A percentile compares a stretch with the other conserved stretches of the same genome.
Conservation (phyloP, 2,888 invertebrate species). For the Acleris emargana region DNA sequence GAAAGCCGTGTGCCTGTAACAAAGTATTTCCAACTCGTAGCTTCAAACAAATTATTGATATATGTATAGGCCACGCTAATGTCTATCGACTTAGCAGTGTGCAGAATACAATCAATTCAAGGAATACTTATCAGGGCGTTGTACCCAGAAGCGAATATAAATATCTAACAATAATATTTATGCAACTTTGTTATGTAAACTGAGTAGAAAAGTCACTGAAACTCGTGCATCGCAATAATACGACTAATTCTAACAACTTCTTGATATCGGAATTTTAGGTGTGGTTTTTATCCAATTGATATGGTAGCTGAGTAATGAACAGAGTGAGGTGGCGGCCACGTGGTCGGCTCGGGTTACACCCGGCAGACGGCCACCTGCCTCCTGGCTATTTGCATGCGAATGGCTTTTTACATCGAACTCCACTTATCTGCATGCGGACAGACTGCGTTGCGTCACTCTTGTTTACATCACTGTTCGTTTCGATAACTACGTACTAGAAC, state of each 20-base stretch:
- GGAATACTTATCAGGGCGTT: constrained; percentile 38
- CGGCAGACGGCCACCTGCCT: constrained; percentile 59
- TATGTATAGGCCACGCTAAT: not conserved
- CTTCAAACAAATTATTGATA: too few species aligned
- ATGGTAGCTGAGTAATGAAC: constrained; percentile 37
- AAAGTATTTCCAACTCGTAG: too few species aligned
- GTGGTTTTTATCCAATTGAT: constrained; percentile 18
- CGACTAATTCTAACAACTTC: constrained; percentile 2
- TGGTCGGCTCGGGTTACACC: constrained; percentile 63
- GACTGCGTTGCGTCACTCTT: constrained; percentile 22
- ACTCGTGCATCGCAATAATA: not conserved
- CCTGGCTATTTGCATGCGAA: constrained; percentile 45
- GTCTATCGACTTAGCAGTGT: constrained; percentile 18
- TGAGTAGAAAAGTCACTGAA: not conserved
- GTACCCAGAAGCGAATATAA: constrained; percentile 17
- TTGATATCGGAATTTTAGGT: constrained; percentile 18
- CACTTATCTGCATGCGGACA: constrained; percentile 9
- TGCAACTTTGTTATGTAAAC: not conserved
- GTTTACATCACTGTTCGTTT: constrained; percentile 29
- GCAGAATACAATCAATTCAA: constrained; percentile 40
- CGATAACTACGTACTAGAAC: constrained; percentile 17
- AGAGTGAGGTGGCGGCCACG: constrained; percentile 52
- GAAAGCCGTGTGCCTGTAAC: too few species aligned
- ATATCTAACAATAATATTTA: constrained; percentile 8
- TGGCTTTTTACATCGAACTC: constrained; percentile 38